Percentiles rank a stretch among this genome's conserved stretches.
These are phyloP conservation scores for Tragelaphus imberbis DNA, from an alignment of 2,113 vertebrate genomes.

Conservation along the genomic window DNA sequence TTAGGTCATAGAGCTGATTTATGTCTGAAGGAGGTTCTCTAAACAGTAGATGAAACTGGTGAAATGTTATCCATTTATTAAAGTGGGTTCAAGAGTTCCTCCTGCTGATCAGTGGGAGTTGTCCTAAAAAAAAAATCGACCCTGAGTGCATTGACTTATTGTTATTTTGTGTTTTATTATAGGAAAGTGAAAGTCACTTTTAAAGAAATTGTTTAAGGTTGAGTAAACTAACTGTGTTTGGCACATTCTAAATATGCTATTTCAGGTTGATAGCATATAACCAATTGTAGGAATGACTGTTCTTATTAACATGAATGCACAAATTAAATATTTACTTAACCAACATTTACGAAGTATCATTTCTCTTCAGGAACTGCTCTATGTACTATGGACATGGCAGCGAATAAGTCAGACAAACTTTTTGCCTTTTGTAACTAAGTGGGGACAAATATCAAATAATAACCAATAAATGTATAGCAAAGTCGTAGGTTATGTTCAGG, in stretches of 20 bases:
- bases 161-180: conserved; percentile 6
- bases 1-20: conserved; percentile 63
- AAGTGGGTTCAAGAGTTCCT: conserved; percentile 39
- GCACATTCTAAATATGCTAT: background rate
- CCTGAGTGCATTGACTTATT: background rate
- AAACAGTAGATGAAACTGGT: conserved; percentile 63
- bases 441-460: background rate
- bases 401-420: background rate
- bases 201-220: background rate
- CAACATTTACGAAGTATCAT: background rate
- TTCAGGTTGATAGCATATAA: background rate
- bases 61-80: conserved; percentile 66
- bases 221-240: background rate
- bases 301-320: background rate
- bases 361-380: background rate
- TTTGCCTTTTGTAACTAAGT: background rate
- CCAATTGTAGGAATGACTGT: background rate
- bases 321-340: background rate
- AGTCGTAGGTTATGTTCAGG: background rate
- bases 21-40: conserved; percentile 41
- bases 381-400: background rate
- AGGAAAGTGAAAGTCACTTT: conserved; percentile 2
- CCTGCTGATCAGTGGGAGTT: background rate
- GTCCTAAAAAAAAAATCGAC: background rate
- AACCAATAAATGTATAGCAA: background rate